Base-by-base conservation (phyloP, 2,113 vertebrate genomes). In the Nothobranchius kuhntae region DNA sequence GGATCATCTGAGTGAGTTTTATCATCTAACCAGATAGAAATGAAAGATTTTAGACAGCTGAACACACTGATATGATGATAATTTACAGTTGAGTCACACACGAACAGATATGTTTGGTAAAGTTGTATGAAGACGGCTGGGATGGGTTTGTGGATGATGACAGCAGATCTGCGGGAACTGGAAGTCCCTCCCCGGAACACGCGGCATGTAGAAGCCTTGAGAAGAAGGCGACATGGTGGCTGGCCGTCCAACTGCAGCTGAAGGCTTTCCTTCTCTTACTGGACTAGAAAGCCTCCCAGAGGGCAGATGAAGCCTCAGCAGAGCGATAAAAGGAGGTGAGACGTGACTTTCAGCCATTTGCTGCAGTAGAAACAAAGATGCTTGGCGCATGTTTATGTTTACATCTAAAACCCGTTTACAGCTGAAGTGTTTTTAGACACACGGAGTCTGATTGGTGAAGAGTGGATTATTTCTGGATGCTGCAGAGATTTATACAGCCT, bases 131-230 rank as follows among this genome's bases (percentile, higher is more conserved):
- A 30, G 4, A 30, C 30, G 30, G 30, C 3, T 30, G 30, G 30
- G 30, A 30, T 30, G 30, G 30, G 30, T 30, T 9, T 14, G 47
- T 6, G 47, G 50, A 11, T 55, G 61, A 30, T 65, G 44, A 14
- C 50, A 53, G 53, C 38, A 53, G 68, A 71, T 63, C 75, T 80
- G 30, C 30, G 2, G 30, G 30, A 30, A 30, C 3, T 30, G 83
- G 80, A 88, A 88, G 89, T 87, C 90, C 91, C 89, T 80, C 91
- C 91, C 91, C 90, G 90, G 90, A 92, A 91, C 82, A 84, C 6
- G 38, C 38, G 7, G 84, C 81, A 68, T 76, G 81, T 81, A 65
- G 78, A 13, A 58, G 57, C 66, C 61, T 45, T 75, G 45, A 30
- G 73, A 68, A 50, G 58, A 40, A 61, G 68, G 42, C 62, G 6